Base-by-base conservation (phyloP, 2,888 invertebrate genomes). In the Trichopria drosophilae region DNA sequence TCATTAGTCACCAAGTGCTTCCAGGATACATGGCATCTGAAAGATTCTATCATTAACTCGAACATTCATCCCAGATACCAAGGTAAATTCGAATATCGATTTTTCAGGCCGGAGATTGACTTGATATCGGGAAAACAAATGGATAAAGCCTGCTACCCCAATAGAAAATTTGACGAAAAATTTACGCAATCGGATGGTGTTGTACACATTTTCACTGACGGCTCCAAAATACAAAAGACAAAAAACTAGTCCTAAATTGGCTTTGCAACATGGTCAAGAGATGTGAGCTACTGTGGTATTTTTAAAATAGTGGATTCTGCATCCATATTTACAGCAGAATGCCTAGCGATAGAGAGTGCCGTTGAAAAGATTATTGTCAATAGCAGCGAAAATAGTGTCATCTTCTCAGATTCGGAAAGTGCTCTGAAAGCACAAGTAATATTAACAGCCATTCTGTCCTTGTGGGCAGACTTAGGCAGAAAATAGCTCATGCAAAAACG, bases 301-400 rank as follows among this genome's bases (percentile, higher is more conserved):
- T 32, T 35, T 23, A 7, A 52, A 29, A 22, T 34, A 3, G 20
- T 22, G 3, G 36, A 40, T 6, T 42, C 39, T 10, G 22, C 47
- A 0, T 53, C 57, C 1, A 59, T 56, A 15, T 58, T 6, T n/a
- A n/a, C n/a, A n/a, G 55, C 56, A 1, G 55, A 61, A 31, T 53
- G 55, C 23, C 36, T 28, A 7, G 55, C 53, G 4, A 42, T 59
- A 12, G n/a, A 41, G 1, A 42, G 36, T n/a, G 48, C 47, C 3
- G 9, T 56, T 6, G 22, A 28, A 2, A 29, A 12, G 16, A 53
- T 59, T 18, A 9, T 36, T 3, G 24, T 16, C 1, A 12, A 31
- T 0, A 35, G 45, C 9, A 28, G 23, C 3, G 24, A 28, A 1
- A 34, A 29, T 1, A 49, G 40, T 15, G 9, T 34, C 0, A 52